These are phyloP conservation scores for Xerus inauris DNA, from an alignment of 2,113 vertebrate genomes.

Conservation along the genomic window DNA sequence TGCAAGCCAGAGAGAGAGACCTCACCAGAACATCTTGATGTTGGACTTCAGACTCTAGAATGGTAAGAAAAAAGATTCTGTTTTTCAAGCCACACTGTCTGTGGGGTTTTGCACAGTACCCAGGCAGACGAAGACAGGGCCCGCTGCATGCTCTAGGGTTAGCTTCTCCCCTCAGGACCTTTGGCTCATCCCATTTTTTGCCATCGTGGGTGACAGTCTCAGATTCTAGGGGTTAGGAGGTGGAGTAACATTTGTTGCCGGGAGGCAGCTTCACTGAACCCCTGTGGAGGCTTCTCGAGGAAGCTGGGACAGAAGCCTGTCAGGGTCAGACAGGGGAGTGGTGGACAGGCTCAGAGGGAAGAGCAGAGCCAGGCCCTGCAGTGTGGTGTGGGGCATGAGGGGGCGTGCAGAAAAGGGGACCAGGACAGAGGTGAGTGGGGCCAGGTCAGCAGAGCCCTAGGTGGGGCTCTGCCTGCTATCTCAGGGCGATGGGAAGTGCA, in stretches of 20 bases:
- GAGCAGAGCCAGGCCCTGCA: not conserved
- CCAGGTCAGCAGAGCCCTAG: not conserved
- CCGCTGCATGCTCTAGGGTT: not conserved
- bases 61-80: not conserved
- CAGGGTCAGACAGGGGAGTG: not conserved
- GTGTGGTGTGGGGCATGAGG: too few species aligned
- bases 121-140: accelerated
- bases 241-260: not conserved
- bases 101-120: not conserved
- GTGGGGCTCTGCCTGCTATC: not conserved
- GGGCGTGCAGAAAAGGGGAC: not conserved
- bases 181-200: not conserved
- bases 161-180: not conserved
- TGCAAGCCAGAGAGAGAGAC: not conserved
- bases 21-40: not conserved
- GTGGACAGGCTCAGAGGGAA: not conserved
- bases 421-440: too few species aligned
- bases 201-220: not conserved
- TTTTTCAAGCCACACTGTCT: not conserved
- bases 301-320: not conserved
- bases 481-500: too few species aligned
- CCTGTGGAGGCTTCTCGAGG: not conserved
- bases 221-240: not conserved
- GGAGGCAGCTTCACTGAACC: not conserved
- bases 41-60: not conserved